Percentiles rank a stretch among this genome's conserved stretches.
These are phyloP conservation scores for Tretioscincus oriximinensis DNA, from an alignment of 2,113 vertebrate species.

Conservation along the genomic window DNA sequence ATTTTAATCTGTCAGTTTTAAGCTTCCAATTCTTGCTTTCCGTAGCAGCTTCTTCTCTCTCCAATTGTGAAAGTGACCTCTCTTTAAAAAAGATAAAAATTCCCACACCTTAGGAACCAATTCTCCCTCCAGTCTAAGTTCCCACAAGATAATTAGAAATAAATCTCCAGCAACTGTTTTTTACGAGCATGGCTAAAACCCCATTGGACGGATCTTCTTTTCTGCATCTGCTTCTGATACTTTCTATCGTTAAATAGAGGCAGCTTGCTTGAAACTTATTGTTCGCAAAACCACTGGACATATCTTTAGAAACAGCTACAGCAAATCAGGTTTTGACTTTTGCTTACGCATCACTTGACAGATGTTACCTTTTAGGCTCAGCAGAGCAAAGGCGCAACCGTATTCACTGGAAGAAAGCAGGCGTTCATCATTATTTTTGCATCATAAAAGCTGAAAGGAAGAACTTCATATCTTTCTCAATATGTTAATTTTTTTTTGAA, in stretches of 20 bases:
- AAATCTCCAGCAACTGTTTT: not conserved
- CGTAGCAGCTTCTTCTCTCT: not conserved
- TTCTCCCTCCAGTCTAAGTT: not conserved
- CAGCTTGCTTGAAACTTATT: not conserved
- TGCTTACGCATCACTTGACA: slow-evolving; percentile 19
- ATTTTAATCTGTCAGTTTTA: not conserved
- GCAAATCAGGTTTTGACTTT: slow-evolving; percentile 9
- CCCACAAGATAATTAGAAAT: not conserved
- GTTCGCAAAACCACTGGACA: slow-evolving; percentile 20
- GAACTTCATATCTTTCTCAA: slow-evolving; percentile 40
- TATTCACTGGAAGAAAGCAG: not conserved
- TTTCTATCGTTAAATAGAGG: slow-evolving; percentile 14
- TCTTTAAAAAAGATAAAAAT: not conserved
- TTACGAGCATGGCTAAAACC: too few species aligned
- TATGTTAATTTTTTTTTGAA: not conserved
- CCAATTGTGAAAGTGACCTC: not conserved
- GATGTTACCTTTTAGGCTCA: not conserved
- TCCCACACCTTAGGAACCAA: not conserved
- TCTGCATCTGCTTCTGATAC: not conserved
- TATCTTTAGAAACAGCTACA: slow-evolving; percentile 10
- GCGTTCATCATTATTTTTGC: not conserved
- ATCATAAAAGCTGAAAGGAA: slow-evolving; percentile 25
- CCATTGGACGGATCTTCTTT: too few species aligned
- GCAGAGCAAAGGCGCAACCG: not conserved
- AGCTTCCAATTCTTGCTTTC: not conserved